Conservation (phyloP, 2,888 invertebrate species). For the Meteorus cinctellus region DNA sequence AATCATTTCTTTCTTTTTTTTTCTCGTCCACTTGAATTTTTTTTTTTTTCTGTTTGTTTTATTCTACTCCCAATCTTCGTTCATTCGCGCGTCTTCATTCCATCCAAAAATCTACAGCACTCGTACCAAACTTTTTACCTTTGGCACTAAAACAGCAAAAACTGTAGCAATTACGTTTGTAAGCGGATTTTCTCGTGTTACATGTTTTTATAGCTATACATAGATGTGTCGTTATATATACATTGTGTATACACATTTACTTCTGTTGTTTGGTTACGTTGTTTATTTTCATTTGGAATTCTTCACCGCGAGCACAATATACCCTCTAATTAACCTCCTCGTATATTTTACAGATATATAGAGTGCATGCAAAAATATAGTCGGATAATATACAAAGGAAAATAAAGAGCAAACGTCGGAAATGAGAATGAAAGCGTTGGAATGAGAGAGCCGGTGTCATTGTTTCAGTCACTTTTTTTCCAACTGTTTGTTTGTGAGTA, state of each 20-base stretch:
- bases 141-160: slow-evolving; percentile 23
- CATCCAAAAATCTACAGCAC: slow-evolving; percentile 26
- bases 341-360: neutral
- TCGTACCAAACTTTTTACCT: slow-evolving; percentile 25
- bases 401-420: neutral
- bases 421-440: neutral
- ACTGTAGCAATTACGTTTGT: slow-evolving; percentile 37
- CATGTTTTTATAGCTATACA: neutral
- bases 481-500: neutral
- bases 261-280: neutral
- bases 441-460: neutral
- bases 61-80: neutral
- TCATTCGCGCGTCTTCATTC: slow-evolving; percentile 29
- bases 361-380: neutral
- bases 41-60: slow-evolving; percentile 1
- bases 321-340: slow-evolving; percentile 14
- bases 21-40: neutral
- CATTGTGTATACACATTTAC: neutral
- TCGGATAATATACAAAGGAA: neutral
- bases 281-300: neutral
- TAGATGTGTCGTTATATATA: neutral
- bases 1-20: slow-evolving; percentile 23
- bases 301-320: slow-evolving; percentile 3
- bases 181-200: slow-evolving; percentile 33
- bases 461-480: neutral